Conservation (phyloP, 1,140 invertebrate species). For the Thaumetopoea pityocampa region DNA sequence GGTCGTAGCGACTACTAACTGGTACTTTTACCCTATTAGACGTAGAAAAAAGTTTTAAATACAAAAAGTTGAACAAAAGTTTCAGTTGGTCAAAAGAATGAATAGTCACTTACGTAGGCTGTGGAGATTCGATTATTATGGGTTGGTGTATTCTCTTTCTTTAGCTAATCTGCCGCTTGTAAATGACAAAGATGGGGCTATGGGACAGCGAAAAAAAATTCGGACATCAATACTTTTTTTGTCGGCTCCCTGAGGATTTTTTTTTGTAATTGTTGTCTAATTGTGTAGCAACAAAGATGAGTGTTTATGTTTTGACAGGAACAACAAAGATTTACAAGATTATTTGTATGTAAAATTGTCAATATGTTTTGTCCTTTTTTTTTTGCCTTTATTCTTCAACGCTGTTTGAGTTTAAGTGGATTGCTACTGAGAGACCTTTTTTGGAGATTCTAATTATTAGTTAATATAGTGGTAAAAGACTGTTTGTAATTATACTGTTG, state of each 20-base stretch:
- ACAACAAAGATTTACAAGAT: conserved; percentile 28
- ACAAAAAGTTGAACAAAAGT: conserved; percentile 8
- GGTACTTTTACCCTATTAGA: conserved; percentile 45
- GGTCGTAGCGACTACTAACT: conserved; percentile 55
- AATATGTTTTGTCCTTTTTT: conserved; percentile 3
- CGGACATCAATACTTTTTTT: conserved; percentile 45
- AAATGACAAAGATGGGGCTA: conserved; percentile 9
- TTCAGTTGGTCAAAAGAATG: conserved; percentile 11
- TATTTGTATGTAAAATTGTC: too few relatives aligned
- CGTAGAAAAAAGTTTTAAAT: conserved; percentile 33
- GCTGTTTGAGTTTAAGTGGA: too few relatives aligned
- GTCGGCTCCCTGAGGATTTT: conserved; percentile 24
- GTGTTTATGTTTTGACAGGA: conserved; percentile 44
- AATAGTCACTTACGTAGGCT: conserved; percentile 22
- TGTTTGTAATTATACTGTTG: too few relatives aligned
- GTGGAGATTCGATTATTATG: conserved; percentile 21
- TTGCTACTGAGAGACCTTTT: too few relatives aligned
- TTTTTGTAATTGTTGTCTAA: conserved; percentile 47
- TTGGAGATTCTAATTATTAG: too few relatives aligned
- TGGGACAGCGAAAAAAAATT: conserved; percentile 38
- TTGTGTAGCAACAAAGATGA: conserved; percentile 49
- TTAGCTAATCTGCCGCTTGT: conserved; percentile 12
- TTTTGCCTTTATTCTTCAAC: neutral
- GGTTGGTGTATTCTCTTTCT: conserved; percentile 16
- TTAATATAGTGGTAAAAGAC: too few relatives aligned